A percentile compares a stretch with the other conserved stretches of the same genome.
Evolutionary conservation across 1,140 invertebrate species (phyloP).

Genomic region (Pseudomyrmex gracilis): DNA sequence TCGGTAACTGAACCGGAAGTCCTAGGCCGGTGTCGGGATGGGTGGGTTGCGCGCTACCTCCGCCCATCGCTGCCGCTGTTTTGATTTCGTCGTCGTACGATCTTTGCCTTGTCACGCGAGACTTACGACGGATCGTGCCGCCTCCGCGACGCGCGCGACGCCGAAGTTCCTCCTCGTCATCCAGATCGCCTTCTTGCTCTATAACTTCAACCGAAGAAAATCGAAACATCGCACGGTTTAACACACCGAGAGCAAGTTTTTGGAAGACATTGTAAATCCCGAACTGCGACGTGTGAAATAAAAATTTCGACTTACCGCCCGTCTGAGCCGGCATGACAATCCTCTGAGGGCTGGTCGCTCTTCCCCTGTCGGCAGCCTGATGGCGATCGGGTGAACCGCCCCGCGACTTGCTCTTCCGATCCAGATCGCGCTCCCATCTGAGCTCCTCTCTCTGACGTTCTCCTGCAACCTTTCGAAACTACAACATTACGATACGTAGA

Average conservation of each 20-base stretch:
- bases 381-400: slow-evolving; percentile 81
- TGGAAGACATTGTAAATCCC: not conserved
- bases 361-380: slow-evolving; percentile 75
- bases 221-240: not conserved
- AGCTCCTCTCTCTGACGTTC: slow-evolving; percentile 84
- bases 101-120: slow-evolving; percentile 90
- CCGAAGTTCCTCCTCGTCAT: slow-evolving; percentile 80
- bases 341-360: slow-evolving; percentile 81
- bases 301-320: slow-evolving; percentile 50
- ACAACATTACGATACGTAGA: slow-evolving; percentile 83
- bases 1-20: slow-evolving; percentile 89
- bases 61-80: slow-evolving; percentile 76
- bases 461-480: slow-evolving; percentile 87
- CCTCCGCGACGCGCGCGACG: slow-evolving; percentile 74
- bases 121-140: slow-evolving; percentile 86
- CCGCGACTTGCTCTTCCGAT: slow-evolving; percentile 85
- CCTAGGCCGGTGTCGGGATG: slow-evolving; percentile 86
- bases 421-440: slow-evolving; percentile 84
- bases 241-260: not conserved
- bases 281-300: not conserved
- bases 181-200: slow-evolving; percentile 62
- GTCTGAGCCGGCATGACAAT: slow-evolving; percentile 33
- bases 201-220: slow-evolving; percentile 27
- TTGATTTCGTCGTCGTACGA: slow-evolving; percentile 93
- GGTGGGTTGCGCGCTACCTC: slow-evolving; percentile 75